A percentile compares a stretch with the other conserved stretches of the same genome.
Conservation (phyloP, 2,113 vertebrate genomes). For the Melanerpes formicivorus region DNA sequence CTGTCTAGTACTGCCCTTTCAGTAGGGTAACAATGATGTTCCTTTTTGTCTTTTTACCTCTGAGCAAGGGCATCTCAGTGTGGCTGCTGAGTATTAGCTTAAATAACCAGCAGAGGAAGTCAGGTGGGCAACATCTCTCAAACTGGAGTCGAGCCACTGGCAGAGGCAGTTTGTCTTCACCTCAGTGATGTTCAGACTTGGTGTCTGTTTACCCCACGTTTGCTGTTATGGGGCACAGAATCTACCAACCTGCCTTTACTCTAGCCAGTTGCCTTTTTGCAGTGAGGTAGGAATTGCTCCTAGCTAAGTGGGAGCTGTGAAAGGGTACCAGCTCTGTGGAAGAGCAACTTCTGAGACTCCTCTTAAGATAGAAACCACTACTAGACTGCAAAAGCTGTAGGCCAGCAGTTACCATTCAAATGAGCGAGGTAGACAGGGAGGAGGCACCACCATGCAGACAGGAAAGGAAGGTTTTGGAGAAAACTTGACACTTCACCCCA, state of each 20-base stretch:
- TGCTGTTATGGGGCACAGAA: background rate
- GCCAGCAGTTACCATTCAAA: background rate
- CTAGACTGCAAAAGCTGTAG: background rate
- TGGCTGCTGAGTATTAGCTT: conserved; percentile 14
- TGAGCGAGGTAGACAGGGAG: background rate
- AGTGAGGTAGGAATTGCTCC: conserved; percentile 40
- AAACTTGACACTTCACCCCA: background rate
- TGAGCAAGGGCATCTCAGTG: background rate
- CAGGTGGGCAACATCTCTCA: background rate
- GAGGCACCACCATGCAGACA: background rate
- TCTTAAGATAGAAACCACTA: conserved; percentile 27
- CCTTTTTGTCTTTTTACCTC: conserved; percentile 48
- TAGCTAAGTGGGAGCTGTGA: background rate
- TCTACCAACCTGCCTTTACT: conserved; percentile 50
- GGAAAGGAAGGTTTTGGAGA: background rate
- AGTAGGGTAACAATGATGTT: background rate
- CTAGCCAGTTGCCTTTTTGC: conserved; percentile 51
- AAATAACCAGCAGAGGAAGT: background rate
- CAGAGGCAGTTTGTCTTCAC: conserved; percentile 19
- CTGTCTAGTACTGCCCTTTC: background rate
- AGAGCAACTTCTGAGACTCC: conserved; percentile 2
- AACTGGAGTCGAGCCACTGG: background rate
- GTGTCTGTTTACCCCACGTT: background rate
- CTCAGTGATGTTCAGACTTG: background rate
- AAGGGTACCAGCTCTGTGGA: conserved; percentile 8